Evolutionary conservation across 2,888 invertebrate species (phyloP).

Genomic region (Philonicus albiceps): DNA sequence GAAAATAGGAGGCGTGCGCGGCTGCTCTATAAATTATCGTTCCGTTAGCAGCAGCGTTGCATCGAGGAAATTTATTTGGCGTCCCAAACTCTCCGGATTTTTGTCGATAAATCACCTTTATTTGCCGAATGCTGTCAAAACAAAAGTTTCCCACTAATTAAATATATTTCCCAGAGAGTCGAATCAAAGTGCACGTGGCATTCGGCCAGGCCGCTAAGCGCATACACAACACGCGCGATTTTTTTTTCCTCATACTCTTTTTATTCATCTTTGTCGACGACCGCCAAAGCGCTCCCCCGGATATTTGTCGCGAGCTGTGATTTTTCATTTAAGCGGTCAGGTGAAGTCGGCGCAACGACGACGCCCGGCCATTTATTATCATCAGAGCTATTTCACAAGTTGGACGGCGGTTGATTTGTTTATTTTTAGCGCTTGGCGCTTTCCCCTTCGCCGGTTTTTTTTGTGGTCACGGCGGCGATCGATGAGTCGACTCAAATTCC

Average conservation of each 20-base stretch:
- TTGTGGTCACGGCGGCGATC: constrained; percentile 6
- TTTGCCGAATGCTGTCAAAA: constrained; percentile 15
- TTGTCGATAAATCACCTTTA: constrained; percentile 22
- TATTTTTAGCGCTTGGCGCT: constrained; percentile 20
- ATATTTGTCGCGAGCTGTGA: constrained; percentile 30
- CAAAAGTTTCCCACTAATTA: constrained; percentile 25
- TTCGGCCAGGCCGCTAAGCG: constrained; percentile 12
- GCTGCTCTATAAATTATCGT: not conserved
- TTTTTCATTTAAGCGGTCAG: constrained; percentile 9
- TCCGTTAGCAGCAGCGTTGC: not conserved
- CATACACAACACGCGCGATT: constrained; percentile 27
- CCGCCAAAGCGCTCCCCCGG: not conserved
- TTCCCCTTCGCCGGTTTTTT: constrained; percentile 2
- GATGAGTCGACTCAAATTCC: constrained; percentile 37
- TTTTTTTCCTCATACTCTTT: not conserved
- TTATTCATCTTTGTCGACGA: not conserved
- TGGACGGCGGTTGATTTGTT: constrained; percentile 8
- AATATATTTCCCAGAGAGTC: constrained; percentile 5
- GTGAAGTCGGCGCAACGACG: constrained; percentile 3
- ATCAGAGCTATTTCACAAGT: constrained; percentile 26
- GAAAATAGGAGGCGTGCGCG: not conserved
- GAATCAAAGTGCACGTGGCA: constrained; percentile 27
- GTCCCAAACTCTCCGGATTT: not conserved
- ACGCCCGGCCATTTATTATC: constrained; percentile 16
- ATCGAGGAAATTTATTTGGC: not conserved